Base-by-base conservation (phyloP, 1,140 invertebrate genomes). In the Nasonia giraulti region DNA sequence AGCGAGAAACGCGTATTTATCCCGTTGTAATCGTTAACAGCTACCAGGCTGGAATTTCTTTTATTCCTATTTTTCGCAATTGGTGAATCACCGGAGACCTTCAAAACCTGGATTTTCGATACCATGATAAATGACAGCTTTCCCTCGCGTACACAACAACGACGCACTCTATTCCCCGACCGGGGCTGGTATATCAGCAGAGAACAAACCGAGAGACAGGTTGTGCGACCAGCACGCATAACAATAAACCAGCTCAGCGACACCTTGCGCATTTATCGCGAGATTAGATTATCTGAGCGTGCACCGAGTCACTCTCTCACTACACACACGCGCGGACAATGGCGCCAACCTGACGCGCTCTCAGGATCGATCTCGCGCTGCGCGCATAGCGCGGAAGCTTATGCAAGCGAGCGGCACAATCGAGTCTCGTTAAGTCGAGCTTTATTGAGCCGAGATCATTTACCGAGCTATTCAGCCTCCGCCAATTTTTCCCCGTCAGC, bases 201-300 rank as follows among this genome's bases (percentile, higher is more conserved):
- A 27, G 31, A 71, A 33, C 68, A 71, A 71, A 71, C 68, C 10
- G 27, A 71, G 12, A 80, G 50, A n/a, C 31, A 74, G 77, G 40
- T 74, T 80, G 50, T 8, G 77, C 5, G 27, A 27, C 3, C 44
- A 37, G 75, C 27, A 84, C 73, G 74, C 55, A n/a, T 62, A 62
- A 62, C 55, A 50, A 50, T 50, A 62, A 62, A 62, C 55, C 55
- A n/a, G 55, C 55, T 17, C 55, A 84, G 77, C 40, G 33, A 83
- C 76, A 78, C 40, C 73, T 83, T 68, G 17, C 11, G 47, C 55
- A 84, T 85, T 85, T 89, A 90, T 90, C 89, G 82, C 86, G 27
- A 91, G 90, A 91, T 91, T 91, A 90, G 90, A 91, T 91, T 91
- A 89, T 90, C 89, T 80, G 37, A 68, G 40, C n/a, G 55, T 66